These are phyloP conservation scores for Tiaroga cobitis DNA, from an alignment of 2,797 vertebrate species.

Conservation along the genomic window DNA sequence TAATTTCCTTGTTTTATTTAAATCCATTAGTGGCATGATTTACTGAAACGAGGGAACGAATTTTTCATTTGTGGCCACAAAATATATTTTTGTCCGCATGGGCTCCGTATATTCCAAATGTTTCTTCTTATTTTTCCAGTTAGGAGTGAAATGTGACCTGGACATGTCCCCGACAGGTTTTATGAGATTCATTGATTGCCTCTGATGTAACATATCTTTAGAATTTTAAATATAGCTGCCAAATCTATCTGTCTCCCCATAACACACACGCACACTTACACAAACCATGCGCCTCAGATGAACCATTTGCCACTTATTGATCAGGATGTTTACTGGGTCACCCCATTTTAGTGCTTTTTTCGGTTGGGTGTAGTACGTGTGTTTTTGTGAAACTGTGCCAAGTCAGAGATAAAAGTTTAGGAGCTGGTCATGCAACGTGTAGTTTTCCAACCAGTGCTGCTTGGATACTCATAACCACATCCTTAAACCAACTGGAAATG, in stretches of 20 bases:
- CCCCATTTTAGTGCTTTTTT: conserved; percentile 40
- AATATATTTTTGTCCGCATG: neutral
- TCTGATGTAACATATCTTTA: conserved; percentile 16
- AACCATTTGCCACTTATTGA: conserved; percentile 40
- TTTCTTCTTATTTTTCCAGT: neutral
- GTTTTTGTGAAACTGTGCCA: conserved; percentile 53
- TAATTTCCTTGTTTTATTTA: neutral
- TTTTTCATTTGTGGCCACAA: neutral
- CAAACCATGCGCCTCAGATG: neutral
- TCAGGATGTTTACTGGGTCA: conserved; percentile 41
- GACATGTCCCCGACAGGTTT: neutral
- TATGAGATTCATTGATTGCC: neutral
- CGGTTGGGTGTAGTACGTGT: conserved; percentile 43
- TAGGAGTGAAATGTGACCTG: conserved; percentile 27
- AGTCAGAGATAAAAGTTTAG: conserved; percentile 31
- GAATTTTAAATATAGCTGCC: conserved; percentile 17
- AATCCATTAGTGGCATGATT: neutral
- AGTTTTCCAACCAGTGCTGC: conserved; percentile 45
- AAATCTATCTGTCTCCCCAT: conserved; percentile 10
- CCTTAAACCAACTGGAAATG: conserved; percentile 32
- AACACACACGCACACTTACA: neutral
- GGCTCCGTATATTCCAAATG: neutral
- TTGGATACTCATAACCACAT: conserved; percentile 37
- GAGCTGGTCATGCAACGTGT: conserved; percentile 4
- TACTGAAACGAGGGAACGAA: neutral